Evolutionary conservation across 1,140 invertebrate species (phyloP), one percentile per base, ranked within the genome.

Genomic region (Zaprionus inermis): DNA sequence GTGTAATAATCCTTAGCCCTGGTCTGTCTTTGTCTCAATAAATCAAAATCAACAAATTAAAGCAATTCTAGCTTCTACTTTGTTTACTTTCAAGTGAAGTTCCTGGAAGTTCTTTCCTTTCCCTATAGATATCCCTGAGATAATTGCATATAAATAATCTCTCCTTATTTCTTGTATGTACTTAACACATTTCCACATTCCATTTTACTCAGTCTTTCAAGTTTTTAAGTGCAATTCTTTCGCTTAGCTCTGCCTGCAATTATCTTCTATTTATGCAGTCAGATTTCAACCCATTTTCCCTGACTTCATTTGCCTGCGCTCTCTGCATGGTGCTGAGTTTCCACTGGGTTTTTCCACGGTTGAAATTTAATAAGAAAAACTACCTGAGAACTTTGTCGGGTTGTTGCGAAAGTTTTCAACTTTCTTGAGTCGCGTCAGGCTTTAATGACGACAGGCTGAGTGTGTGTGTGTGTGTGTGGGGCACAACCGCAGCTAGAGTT

Each of bases 361-460:
- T 30, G 16, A 44, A 66, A 55, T 65, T 66, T 66, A 69, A 75
- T 79, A 74, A 74, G 44, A 79, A 75, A 61, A 63, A 28, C 32
- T 70, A 36, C 46, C 63, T 69, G 44, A 38, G 59, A 78, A 78
- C 51, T 81, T 77, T 66, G 34, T 52, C 16, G 28, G 18, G 61
- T 46, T 54, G 36, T 46, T 57, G 59, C 44, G 65, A 81, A 81
- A 70, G 58, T 82, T 82, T 46, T 49, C 41, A 83, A 82, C 76
- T 82, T 83, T 76, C 30, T 46, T 49, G 58, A 71, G 69, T 73
- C 59, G 57, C 65, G 72, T 65, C 67, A 83, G 64, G 60, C 72
- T 70, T 84, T 84, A 83, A 83, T 83, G 67, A 84, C 24, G 49
- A 52, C 81, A 80, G 81, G 52, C 74, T 65, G 77, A 77, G 59